phyloP scores from a whole-genome alignment of 2,113 vertebrate genomes.

The Elachura formosa region DNA sequence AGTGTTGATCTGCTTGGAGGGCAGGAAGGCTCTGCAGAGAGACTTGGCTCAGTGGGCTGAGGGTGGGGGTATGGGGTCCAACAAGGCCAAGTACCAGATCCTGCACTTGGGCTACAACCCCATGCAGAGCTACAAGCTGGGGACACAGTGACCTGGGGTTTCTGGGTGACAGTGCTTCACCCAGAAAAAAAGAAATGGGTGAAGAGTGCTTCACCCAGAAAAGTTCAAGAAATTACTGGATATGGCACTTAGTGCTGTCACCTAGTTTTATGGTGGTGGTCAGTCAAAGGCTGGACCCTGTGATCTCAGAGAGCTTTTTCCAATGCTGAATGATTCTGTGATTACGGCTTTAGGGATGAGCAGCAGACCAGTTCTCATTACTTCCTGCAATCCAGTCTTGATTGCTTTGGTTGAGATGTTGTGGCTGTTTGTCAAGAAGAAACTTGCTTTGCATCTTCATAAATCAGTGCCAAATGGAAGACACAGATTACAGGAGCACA shows the following conservation, averaged over 20 bases:
- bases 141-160: not conserved
- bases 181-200: too few species aligned
- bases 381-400: not conserved
- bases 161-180: not conserved
- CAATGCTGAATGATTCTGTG: not conserved
- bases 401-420: not conserved
- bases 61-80: not conserved
- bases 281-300: not conserved
- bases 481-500: not conserved
- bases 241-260: too few species aligned
- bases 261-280: not conserved
- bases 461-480: not conserved
- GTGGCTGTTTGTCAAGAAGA: not conserved
- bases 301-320: not conserved
- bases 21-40: not conserved
- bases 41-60: not conserved
- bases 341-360: not conserved
- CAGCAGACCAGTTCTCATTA: not conserved
- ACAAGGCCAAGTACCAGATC: not conserved
- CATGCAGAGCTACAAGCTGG: not conserved
- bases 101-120: not conserved
- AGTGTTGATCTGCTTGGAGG: not conserved
- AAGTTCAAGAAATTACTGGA: not conserved
- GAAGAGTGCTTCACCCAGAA: too few species aligned
- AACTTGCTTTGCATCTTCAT: not conserved